Base-by-base conservation (phyloP, 2,797 vertebrate genomes). In the Mallotus villosus region DNA sequence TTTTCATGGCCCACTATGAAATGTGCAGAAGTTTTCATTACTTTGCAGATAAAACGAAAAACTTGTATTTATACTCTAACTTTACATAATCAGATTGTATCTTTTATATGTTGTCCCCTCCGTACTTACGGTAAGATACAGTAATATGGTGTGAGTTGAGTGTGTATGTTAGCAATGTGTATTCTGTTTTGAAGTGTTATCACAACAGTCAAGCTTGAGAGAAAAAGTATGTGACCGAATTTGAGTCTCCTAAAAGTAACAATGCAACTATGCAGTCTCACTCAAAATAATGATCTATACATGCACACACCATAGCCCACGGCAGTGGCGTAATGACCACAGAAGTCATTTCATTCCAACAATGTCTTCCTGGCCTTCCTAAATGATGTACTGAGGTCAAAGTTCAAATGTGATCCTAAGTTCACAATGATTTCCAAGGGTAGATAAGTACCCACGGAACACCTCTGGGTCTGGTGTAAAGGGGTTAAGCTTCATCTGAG, bases 381-480 rank as follows among this genome's bases (percentile, higher is more conserved):
- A 60, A 73, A 62, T 73, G 27, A 68, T 73, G 34, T 21, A 61
- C 57, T 51, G 6, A 61, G 37, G 57, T 77, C 71, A n/a, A 66
- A 34, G 63, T 29, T 14, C 69, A 73, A 21, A 71, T 72, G 57
- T 74, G 72, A 37, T 70, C 65, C 19, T 65, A 66, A 82, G 70
- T 80, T 78, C 68, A 82, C 78, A 53, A 71, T 27, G 4, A 9
- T 11, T 75, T 79, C 34, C 58, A n/a, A 73, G 74, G 55, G 67
- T n/a, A 64, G 63, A 67, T 9, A 21, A 41, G 24, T 62, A 24
- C 27, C 59, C 41, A 49, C 41, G 7, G 41, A 51, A 51, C 22
- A 51, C 14, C 64, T 49, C 21, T 27, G 14, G 17, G 53, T 68
- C 51, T 57, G 24, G 24, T 22, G 69, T 41, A 49, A 58, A 66